Evolutionary conservation across 2,888 invertebrate genomes (phyloP), one percentile per base, ranked within the genome.

Genomic region (Latrodectus hesperus): DNA sequence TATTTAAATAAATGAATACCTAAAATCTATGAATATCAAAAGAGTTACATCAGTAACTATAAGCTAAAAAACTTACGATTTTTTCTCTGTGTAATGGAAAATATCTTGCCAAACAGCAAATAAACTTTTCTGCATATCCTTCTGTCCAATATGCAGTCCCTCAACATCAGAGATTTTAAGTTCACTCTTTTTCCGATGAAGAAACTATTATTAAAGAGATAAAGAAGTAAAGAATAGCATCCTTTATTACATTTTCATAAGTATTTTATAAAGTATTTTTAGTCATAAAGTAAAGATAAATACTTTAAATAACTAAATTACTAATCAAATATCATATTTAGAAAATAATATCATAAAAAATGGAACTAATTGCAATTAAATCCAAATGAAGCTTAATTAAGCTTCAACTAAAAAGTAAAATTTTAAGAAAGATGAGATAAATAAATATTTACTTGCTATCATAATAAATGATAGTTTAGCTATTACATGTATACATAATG

Each of bases 91-190:
- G 86, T 93, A 91, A 38, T 95, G 95, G 92, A 99, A 96, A 80
- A 99, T 94, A 12, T 96, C 95, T 90, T 95, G 94, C 95, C 98
- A 95, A 0, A 97, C 95, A 90, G 95, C 94, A 93, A 98, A 97
- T 81, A 98, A 92, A 90, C 92, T 96, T 92, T 96, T 96, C 89
- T 96, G 95, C 88, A 95, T 94, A 92, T 99, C 98, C 92, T 98
- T 98, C 79, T 95, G 95, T 0, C 98, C 98, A 11, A 98, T 93
- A 89, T 95, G 95, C 26, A 94, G 93, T 89, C 94, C 95, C 22
- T 95, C 92, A 71, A 96, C 94, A 90, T 95, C 94, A 0, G 93
- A 92, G 49, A 94, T 91, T 0, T 82, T 91, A 83, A 93, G 88
- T 75, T 92, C 92, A 77, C 91, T 91, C 80, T 91, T 90, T 83